Evolutionary conservation across 2,797 vertebrate species (phyloP).

Genomic region (Siniperca undulata): DNA sequence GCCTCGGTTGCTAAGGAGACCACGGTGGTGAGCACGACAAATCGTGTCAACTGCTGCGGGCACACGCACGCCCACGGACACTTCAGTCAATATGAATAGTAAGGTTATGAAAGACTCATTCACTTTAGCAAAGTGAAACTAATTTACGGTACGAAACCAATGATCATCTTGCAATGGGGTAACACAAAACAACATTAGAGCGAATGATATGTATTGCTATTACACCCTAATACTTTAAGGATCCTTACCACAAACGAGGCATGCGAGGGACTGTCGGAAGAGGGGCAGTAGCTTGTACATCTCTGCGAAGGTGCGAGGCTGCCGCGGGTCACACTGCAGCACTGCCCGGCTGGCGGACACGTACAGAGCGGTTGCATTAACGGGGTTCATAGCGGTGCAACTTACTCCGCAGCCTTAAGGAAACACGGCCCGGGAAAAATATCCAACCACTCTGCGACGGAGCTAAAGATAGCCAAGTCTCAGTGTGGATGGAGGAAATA

Average conservation of each 20-base stretch:
- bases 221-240: not conserved
- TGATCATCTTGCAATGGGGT: not conserved
- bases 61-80: slow-evolving; percentile 54
- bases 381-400: slow-evolving; percentile 93
- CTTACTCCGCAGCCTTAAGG: slow-evolving; percentile 69
- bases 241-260: slow-evolving; percentile 91
- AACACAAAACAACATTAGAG: not conserved
- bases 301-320: slow-evolving; percentile 91
- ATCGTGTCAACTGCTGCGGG: slow-evolving; percentile 51
- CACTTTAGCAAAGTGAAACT: too few species aligned
- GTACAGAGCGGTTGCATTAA: slow-evolving; percentile 95
- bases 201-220: rapidly evolving
- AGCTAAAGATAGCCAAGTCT: slow-evolving; percentile 41
- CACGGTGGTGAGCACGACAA: slow-evolving; percentile 56
- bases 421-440: slow-evolving; percentile 73
- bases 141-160: rapidly evolving
- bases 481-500: slow-evolving; percentile 28
- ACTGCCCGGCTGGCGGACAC: slow-evolving; percentile 96
- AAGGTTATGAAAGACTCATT: slow-evolving; percentile 4
- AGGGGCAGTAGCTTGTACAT: slow-evolving; percentile 94
- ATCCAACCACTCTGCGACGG: slow-evolving; percentile 46
- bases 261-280: slow-evolving; percentile 95
- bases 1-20: slow-evolving; percentile 80
- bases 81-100: slow-evolving; percentile 41
- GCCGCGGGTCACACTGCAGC: slow-evolving; percentile 94